Percentiles rank a stretch among this genome's conserved stretches.
Evolutionary conservation across 1,140 invertebrate species (phyloP).

Genomic region (Branchinecta lindahli): DNA sequence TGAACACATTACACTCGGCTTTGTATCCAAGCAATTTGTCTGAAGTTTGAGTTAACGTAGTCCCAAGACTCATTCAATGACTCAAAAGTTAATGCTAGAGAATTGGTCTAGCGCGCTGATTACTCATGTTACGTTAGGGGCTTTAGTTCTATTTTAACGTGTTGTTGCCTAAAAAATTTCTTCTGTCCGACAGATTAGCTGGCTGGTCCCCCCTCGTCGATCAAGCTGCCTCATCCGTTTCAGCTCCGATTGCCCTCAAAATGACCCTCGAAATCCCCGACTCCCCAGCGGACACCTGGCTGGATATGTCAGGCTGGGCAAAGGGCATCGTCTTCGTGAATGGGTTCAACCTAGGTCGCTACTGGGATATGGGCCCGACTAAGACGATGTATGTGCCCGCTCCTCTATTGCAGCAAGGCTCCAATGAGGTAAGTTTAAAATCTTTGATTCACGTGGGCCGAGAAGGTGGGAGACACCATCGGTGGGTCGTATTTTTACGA

Average conservation of each 20-base stretch:
- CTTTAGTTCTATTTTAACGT: neutral
- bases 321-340: slow-evolving; percentile 47
- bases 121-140: neutral
- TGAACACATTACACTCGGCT: too few relatives aligned
- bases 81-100: too few relatives aligned
- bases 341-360: slow-evolving; percentile 45
- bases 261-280: slow-evolving; percentile 25
- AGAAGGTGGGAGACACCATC: too few relatives aligned
- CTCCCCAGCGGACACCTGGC: slow-evolving; percentile 29
- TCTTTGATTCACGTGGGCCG: neutral
- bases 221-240: neutral
- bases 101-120: slow-evolving; percentile 22
- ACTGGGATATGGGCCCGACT: slow-evolving; percentile 41
- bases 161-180: neutral
- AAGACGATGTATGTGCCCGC: slow-evolving; percentile 42
- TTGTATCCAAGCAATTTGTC: too few relatives aligned
- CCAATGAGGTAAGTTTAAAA: slow-evolving; percentile 33
- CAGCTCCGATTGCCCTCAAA: slow-evolving; percentile 7
- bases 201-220: slow-evolving; percentile 17
- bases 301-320: slow-evolving; percentile 34
- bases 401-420: slow-evolving; percentile 35
- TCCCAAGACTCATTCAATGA: too few relatives aligned
- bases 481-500: too few relatives aligned
- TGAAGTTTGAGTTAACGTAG: too few relatives aligned
- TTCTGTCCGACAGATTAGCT: slow-evolving; percentile 21